Conservation (phyloP, 35 echinoderm and acorn worm genomes). For the Ptychodera flava region DNA sequence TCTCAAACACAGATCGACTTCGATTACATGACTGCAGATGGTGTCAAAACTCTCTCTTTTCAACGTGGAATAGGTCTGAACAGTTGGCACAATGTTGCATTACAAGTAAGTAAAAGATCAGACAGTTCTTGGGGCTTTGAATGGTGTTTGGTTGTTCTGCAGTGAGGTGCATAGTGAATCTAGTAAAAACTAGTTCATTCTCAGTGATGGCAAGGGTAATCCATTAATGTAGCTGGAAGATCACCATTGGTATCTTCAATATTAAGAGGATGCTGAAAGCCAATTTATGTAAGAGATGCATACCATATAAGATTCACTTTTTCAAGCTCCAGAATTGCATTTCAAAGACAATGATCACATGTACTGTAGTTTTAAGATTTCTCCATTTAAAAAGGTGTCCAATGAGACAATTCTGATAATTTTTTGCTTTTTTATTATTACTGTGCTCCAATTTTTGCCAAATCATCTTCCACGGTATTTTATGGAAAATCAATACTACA, state of each 20-base stretch:
- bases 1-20: constrained; percentile 53
- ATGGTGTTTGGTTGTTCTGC: background rate
- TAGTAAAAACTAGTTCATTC: background rate
- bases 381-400: too few relatives aligned
- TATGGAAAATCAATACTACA: too few relatives aligned
- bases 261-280: background rate
- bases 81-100: constrained; percentile 70
- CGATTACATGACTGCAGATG: constrained; percentile 68
- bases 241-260: background rate
- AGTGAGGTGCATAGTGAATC: background rate
- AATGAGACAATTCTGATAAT: too few relatives aligned
- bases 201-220: background rate
- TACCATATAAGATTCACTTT: too few relatives aligned
- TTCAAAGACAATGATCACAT: too few relatives aligned
- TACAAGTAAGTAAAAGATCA: constrained; percentile 42
- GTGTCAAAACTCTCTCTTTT: constrained; percentile 33
- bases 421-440: too few relatives aligned
- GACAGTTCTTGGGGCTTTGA: background rate
- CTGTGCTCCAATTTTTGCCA: too few relatives aligned
- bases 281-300: too few relatives aligned
- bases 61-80: constrained; percentile 43
- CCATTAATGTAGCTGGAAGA: background rate
- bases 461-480: too few relatives aligned
- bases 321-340: too few relatives aligned
- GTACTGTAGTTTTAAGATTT: too few relatives aligned